phyloP scores from a whole-genome alignment of 2,797 vertebrate genomes.

The Epinephelus coioides region DNA sequence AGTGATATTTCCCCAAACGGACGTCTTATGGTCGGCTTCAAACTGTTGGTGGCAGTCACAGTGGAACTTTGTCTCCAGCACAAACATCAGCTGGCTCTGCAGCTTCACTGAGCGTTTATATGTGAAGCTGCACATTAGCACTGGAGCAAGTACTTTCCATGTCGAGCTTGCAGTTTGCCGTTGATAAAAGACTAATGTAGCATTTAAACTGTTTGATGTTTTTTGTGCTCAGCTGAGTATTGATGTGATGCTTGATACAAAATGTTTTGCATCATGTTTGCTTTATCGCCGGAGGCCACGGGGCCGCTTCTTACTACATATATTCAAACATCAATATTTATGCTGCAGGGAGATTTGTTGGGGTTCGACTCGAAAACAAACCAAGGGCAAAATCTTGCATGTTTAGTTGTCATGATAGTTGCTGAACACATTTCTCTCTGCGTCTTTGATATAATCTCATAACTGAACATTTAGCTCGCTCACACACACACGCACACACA shows the following conservation, averaged over 20 bases:
- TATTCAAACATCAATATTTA: conserved; percentile 33
- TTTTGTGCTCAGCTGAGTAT: conserved; percentile 27
- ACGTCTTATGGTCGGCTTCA: conserved; percentile 27
- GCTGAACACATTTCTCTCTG: not conserved
- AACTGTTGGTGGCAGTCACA: conserved; percentile 33
- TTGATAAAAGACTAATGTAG: conserved; percentile 60
- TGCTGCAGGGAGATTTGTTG: conserved; percentile 10
- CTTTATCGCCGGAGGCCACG: conserved; percentile 23
- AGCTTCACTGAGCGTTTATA: conserved; percentile 15
- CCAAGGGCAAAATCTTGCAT: not conserved
- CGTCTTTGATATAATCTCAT: conserved; percentile 36
- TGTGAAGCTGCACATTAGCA: conserved; percentile 34
- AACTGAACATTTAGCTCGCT: conserved; percentile 39
- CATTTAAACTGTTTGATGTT: conserved; percentile 38
- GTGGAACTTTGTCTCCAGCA: conserved; percentile 29
- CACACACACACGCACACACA: too few species aligned
- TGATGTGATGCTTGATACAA: conserved; percentile 19
- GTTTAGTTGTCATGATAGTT: conserved; percentile 15
- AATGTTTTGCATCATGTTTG: conserved; percentile 17
- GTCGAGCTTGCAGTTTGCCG: conserved; percentile 26
- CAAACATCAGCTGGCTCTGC: conserved; percentile 27
- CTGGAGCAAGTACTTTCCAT: conserved; percentile 20
- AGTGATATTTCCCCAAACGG: conserved; percentile 46
- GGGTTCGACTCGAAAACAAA: not conserved
- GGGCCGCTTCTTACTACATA: conserved; percentile 27